Conservation (phyloP, 2,888 invertebrate genomes). For the Caenorhabditis sinica region DNA sequence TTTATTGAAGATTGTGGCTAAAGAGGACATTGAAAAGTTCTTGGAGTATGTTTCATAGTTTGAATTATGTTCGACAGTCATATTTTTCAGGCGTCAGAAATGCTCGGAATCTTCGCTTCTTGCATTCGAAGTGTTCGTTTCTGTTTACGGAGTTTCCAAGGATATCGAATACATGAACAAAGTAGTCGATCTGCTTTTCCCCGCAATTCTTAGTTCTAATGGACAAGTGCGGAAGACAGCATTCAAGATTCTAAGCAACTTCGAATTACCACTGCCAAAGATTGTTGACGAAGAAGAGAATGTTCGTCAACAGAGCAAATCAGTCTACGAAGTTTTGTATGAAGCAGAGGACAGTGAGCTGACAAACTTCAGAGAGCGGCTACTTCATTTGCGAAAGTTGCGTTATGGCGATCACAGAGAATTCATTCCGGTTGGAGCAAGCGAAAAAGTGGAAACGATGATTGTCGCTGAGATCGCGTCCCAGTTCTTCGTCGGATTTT, state of each 20-base stretch:
- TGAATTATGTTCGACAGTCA: background rate
- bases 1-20: constrained; percentile 39
- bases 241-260: constrained; percentile 70
- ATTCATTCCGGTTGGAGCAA: constrained; percentile 65
- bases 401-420: constrained; percentile 64
- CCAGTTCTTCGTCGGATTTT: constrained; percentile 91
- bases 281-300: constrained; percentile 63
- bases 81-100: constrained; percentile 38
- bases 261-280: constrained; percentile 61
- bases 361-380: constrained; percentile 90
- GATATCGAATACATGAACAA: constrained; percentile 58
- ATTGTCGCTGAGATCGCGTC: constrained; percentile 91
- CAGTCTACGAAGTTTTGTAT: constrained; percentile 75
- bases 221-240: constrained; percentile 64
- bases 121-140: constrained; percentile 55
- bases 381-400: constrained; percentile 86
- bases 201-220: constrained; percentile 62
- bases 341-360: constrained; percentile 89
- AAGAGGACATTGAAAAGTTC: constrained; percentile 48
- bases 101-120: constrained; percentile 66
- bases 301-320: constrained; percentile 32
- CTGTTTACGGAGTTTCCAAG: constrained; percentile 51
- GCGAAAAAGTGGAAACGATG: constrained; percentile 65
- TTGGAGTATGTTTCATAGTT: constrained; percentile 28
- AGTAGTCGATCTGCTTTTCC: constrained; percentile 55